phyloP scores from a whole-genome alignment of 2,797 vertebrate species.

The Lateolabrax maculatus region DNA sequence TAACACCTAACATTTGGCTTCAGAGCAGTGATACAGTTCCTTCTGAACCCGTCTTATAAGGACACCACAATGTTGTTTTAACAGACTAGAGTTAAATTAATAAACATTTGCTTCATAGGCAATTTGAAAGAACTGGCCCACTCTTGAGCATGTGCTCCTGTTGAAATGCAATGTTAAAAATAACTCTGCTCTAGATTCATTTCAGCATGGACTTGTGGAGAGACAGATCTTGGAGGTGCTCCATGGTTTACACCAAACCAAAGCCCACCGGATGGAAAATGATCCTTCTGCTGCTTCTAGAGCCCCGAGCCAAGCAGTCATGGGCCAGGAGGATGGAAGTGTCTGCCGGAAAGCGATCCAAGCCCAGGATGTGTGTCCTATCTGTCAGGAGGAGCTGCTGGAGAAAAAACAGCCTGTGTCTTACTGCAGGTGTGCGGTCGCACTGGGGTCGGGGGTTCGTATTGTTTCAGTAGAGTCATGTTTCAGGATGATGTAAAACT shows the following conservation, averaged over 20 bases:
- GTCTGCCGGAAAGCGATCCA: slow-evolving; percentile 73
- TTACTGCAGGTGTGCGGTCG: slow-evolving; percentile 81
- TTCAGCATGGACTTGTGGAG: slow-evolving; percentile 83
- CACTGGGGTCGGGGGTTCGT: not conserved
- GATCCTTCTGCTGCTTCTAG: not conserved
- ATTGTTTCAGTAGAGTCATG: slow-evolving; percentile 16
- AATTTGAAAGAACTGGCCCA: not conserved
- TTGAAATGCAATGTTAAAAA: slow-evolving; percentile 13
- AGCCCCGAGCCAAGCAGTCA: not conserved
- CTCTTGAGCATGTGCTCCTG: not conserved
- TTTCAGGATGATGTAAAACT: slow-evolving; percentile 18
- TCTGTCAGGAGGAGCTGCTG: slow-evolving; percentile 85
- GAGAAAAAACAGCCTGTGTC: slow-evolving; percentile 82
- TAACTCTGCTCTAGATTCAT: slow-evolving; percentile 70
- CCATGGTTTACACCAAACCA: slow-evolving; percentile 59
- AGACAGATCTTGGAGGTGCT: slow-evolving; percentile 84
- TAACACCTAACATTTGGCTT: not conserved
- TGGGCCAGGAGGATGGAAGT: slow-evolving; percentile 39
- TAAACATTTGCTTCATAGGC: not conserved
- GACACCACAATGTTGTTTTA: not conserved
- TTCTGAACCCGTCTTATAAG: not conserved
- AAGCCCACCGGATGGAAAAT: slow-evolving; percentile 26
- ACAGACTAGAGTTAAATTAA: not conserved
- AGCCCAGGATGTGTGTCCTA: slow-evolving; percentile 83
- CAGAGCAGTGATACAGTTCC: not conserved